These are phyloP conservation scores for Prosopocoilus inquinatus DNA, from an alignment of 2,888 invertebrate species.

Conservation along the genomic window DNA sequence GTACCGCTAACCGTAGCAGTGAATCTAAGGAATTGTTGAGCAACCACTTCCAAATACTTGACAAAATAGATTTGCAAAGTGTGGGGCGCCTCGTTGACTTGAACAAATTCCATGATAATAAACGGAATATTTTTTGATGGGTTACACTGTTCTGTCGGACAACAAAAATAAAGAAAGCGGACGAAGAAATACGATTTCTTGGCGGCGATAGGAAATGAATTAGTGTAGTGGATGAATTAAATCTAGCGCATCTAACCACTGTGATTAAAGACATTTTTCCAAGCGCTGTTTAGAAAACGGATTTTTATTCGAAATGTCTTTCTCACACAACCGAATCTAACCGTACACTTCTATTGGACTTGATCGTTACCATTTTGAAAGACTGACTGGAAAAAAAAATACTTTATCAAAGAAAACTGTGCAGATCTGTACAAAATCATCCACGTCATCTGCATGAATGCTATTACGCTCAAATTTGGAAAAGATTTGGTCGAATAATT, in stretches of 20 bases:
- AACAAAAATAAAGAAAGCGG: not conserved
- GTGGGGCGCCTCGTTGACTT: not conserved
- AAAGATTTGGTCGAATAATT: not conserved
- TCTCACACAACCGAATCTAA: not conserved
- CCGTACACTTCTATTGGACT: not conserved
- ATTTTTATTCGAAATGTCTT: slow-evolving; percentile 8
- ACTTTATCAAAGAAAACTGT: not conserved
- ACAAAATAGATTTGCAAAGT: not conserved
- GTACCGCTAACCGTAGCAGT: slow-evolving; percentile 14
- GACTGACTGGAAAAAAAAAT: not conserved
- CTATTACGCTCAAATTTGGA: not conserved
- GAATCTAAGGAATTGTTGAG: not conserved
- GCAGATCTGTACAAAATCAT: not conserved
- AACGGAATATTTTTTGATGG: not conserved
- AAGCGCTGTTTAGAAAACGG: not conserved
- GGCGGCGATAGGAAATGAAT: not conserved
- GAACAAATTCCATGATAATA: not conserved
- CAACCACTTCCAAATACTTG: not conserved
- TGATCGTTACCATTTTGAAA: not conserved
- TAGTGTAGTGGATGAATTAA: not conserved
- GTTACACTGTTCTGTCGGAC: not conserved
- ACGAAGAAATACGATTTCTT: not conserved
- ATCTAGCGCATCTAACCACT: not conserved
- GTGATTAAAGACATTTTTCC: slow-evolving; percentile 3
- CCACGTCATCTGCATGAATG: not conserved